phyloP scores from a whole-genome alignment of 2,113 vertebrate species.

The Elachura formosa region DNA sequence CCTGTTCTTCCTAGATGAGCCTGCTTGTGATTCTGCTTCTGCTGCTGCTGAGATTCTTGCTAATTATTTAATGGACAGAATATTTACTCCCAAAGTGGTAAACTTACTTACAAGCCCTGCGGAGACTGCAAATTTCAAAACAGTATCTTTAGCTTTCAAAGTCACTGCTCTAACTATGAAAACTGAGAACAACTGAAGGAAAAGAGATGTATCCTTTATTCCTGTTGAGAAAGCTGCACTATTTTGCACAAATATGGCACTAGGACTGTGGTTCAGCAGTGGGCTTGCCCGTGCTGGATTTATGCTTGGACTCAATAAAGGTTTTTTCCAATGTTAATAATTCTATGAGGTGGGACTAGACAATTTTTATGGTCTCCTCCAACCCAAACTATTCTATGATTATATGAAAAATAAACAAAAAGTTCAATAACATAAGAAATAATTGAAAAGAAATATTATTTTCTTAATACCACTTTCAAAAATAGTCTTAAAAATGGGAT shows the following conservation, averaged over 20 bases:
- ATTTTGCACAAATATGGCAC: background rate
- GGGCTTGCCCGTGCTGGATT: background rate
- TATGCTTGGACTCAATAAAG: background rate
- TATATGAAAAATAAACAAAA: background rate
- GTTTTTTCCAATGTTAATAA: background rate
- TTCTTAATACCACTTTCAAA: background rate
- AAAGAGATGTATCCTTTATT: background rate
- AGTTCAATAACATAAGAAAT: background rate
- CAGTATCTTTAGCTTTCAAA: background rate
- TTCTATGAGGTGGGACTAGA: background rate
- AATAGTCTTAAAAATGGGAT: background rate
- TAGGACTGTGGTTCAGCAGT: background rate
- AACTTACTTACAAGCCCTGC: background rate
- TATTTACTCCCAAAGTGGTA: background rate
- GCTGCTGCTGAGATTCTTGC: background rate
- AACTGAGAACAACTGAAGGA: background rate
- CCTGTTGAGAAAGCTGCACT: background rate
- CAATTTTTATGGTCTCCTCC: background rate
- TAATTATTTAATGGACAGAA: background rate
- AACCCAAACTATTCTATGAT: background rate
- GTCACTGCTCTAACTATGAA: background rate
- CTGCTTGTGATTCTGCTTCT: background rate
- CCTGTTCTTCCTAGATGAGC: background rate
- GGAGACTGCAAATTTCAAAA: background rate
- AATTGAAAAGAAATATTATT: background rate